These are phyloP conservation scores for Penaeus monodon DNA, from an alignment of 2,888 invertebrate genomes.

Conservation along the genomic window DNA sequence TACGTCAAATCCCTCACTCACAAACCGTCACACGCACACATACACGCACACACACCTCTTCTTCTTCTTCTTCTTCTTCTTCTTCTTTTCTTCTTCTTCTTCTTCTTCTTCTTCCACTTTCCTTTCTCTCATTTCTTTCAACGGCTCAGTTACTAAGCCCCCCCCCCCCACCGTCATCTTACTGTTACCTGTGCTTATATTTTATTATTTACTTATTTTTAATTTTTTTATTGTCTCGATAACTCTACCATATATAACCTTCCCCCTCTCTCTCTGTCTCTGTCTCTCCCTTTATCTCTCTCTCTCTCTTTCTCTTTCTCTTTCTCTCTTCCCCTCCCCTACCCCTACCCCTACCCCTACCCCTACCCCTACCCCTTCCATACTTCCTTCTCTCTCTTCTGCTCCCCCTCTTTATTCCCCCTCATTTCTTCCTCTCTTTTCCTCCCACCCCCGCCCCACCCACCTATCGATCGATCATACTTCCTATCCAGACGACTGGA, in stretches of 20 bases:
- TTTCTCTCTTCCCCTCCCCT: not conserved
- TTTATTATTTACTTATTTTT: no score
- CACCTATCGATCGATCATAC: no score
- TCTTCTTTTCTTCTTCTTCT: no score
- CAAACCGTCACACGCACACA: conserved; percentile 30
- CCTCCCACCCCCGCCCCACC: not conserved
- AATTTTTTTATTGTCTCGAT: no score
- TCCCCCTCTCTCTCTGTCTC: not conserved
- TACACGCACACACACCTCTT: conserved; percentile 11
- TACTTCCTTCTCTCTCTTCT: not conserved
- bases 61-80: no score
- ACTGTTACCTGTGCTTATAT: no score
- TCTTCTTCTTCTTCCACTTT: not conserved
- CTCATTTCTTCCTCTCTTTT: not conserved
- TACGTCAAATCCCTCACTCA: conserved; percentile 23
- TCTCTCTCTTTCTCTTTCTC: not conserved
- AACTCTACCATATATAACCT: not conserved
- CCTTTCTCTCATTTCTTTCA: not conserved
- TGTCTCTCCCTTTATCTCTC: not conserved
- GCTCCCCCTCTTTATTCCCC: not conserved
- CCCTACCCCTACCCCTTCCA: not conserved
- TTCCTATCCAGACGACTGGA: no score
- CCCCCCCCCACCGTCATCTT: not conserved
- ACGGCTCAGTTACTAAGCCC: not conserved
- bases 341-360: not conserved